These are phyloP conservation scores for Crypturellus tataupa DNA, from an alignment of 2,797 vertebrate species.

Conservation along the genomic window DNA sequence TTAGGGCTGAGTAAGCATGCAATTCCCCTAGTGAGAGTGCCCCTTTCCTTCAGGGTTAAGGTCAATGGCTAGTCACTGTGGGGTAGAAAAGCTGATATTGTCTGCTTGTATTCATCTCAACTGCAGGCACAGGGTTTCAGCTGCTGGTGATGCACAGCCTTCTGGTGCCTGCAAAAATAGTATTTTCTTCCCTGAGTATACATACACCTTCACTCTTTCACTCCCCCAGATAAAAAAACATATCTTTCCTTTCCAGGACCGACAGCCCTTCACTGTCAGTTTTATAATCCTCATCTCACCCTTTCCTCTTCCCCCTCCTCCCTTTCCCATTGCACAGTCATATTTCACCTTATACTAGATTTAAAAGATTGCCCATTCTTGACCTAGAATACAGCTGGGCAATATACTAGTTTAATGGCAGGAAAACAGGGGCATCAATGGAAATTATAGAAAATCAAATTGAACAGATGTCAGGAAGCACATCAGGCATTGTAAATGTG, in stretches of 20 bases:
- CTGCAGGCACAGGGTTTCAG: slow-evolving; percentile 28
- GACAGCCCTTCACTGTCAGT: slow-evolving; percentile 23
- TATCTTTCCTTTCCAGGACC: slow-evolving; percentile 19
- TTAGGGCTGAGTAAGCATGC: slow-evolving; percentile 69
- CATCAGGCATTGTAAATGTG: slow-evolving; percentile 72
- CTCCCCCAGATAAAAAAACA: background rate
- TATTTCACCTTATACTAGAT: slow-evolving; percentile 75
- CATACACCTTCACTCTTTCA: slow-evolving; percentile 7
- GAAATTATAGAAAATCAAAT: slow-evolving; percentile 77
- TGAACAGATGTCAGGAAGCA: slow-evolving; percentile 74
- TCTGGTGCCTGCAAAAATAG: slow-evolving; percentile 9
- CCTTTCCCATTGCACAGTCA: slow-evolving; percentile 46
- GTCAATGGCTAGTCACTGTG: slow-evolving; percentile 51
- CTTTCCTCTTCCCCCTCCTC: slow-evolving; percentile 17
- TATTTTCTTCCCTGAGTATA: slow-evolving; percentile 39
- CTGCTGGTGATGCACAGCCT: background rate
- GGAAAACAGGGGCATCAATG: slow-evolving; percentile 73
- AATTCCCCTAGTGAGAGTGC: slow-evolving; percentile 51
- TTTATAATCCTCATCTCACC: slow-evolving; percentile 50
- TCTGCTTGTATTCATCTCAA: slow-evolving; percentile 39
- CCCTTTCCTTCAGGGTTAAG: slow-evolving; percentile 63
- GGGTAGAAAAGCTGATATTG: slow-evolving; percentile 33
- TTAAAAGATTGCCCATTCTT: slow-evolving; percentile 74
- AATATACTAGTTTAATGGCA: slow-evolving; percentile 73
- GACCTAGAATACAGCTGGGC: slow-evolving; percentile 72